Evolutionary conservation across 92 coral and sea anemone genomes (phyloP).

Genomic region (Actinernus sp.): DNA sequence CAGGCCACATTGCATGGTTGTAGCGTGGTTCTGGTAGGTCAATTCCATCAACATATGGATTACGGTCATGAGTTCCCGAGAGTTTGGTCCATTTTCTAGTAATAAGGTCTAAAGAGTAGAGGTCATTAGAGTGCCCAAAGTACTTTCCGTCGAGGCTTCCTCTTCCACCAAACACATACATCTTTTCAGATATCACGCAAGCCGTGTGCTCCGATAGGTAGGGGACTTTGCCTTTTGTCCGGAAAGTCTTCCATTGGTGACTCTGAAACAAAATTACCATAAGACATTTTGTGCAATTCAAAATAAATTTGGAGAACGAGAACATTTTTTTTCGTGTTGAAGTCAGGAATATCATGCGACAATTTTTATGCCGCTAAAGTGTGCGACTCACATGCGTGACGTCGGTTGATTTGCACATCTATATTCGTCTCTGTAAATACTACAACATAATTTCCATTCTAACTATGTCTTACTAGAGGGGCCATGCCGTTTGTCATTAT

Average conservation of each 20-base stretch:
- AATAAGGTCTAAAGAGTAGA: not conserved
- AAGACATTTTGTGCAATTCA: too few relatives aligned
- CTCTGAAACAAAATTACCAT: not conserved
- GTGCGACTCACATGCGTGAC: too few relatives aligned
- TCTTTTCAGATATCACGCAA: constrained; percentile 3
- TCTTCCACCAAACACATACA: constrained; percentile 17
- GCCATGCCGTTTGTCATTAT: too few relatives aligned
- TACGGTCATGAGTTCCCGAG: constrained; percentile 14
- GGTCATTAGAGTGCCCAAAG: not conserved
- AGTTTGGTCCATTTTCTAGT: not conserved
- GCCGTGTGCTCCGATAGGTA: constrained; percentile 11
- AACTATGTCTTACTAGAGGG: too few relatives aligned
- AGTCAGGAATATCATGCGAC: too few relatives aligned
- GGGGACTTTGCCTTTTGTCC: constrained; percentile 10
- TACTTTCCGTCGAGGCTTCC: not conserved
- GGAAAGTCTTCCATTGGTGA: not conserved
- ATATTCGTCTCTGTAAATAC: too few relatives aligned
- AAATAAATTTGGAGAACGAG: too few relatives aligned
- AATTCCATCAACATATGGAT: constrained; percentile 14
- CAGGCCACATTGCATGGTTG: constrained; percentile 16
- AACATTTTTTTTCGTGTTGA: too few relatives aligned
- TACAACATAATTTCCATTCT: too few relatives aligned
- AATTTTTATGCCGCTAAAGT: too few relatives aligned
- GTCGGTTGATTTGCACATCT: too few relatives aligned
- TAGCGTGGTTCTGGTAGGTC: constrained; percentile 8